phyloP scores from a whole-genome alignment of 2,888 invertebrate species.

The Pyrocoelia pectoralis region DNA sequence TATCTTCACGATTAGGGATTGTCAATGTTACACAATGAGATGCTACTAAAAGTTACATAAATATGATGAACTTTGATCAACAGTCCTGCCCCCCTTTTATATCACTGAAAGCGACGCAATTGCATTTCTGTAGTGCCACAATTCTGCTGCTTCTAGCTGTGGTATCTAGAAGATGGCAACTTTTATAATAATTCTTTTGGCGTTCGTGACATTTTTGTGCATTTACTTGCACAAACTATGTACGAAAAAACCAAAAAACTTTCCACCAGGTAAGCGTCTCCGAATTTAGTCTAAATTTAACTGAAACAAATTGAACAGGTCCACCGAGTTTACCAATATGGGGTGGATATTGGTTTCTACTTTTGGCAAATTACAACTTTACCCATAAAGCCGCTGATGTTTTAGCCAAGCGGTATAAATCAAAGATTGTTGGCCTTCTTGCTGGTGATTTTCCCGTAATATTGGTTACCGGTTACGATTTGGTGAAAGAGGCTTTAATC shows the following conservation, averaged over 20 bases:
- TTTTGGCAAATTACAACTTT: slow-evolving; percentile 63
- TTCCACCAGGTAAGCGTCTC: neutral
- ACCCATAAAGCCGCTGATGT: slow-evolving; percentile 63
- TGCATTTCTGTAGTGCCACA: too few species aligned
- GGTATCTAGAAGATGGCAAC: too few species aligned
- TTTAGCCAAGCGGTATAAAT: slow-evolving; percentile 66
- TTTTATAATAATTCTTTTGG: neutral
- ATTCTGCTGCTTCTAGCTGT: too few species aligned
- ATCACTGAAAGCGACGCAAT: too few species aligned
- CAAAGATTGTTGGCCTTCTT: slow-evolving; percentile 67
- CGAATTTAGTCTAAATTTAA: neutral
- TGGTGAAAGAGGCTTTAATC: slow-evolving; percentile 66
- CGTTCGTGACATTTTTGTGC: neutral
- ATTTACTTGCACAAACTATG: neutral
- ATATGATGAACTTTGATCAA: too few species aligned
- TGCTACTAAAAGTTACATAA: too few species aligned
- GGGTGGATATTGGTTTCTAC: slow-evolving; percentile 68
- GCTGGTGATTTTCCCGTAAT: slow-evolving; percentile 63
- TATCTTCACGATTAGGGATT: too few species aligned
- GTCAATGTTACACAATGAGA: too few species aligned
- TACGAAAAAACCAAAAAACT: neutral
- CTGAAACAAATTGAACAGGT: slow-evolving; percentile 56
- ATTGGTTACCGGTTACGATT: slow-evolving; percentile 61
- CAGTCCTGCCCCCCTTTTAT: too few species aligned
- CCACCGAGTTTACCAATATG: slow-evolving; percentile 69